Percentiles rank a stretch among this genome's conserved stretches.
These are phyloP conservation scores for Himantopus leucocephalus DNA, from an alignment of 2,113 vertebrate genomes.

Conservation along the genomic window DNA sequence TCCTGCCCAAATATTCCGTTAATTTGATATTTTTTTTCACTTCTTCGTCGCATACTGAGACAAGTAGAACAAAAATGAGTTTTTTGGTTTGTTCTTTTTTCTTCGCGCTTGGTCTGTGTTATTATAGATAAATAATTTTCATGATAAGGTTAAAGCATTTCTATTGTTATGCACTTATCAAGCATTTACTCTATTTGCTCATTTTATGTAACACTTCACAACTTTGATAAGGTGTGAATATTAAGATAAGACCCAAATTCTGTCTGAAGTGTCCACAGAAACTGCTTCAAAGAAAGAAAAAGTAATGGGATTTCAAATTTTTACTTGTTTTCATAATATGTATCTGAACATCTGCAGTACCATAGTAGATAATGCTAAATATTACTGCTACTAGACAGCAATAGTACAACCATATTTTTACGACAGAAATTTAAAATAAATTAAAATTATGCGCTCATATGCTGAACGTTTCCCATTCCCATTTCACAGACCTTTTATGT, in stretches of 20 bases:
- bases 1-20: background rate
- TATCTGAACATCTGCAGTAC: background rate
- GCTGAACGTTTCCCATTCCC: background rate
- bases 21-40: background rate
- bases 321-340: background rate
- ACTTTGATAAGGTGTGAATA: conserved; percentile 46
- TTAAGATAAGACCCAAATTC: conserved; percentile 49
- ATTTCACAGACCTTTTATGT: background rate
- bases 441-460: background rate
- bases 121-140: conserved; percentile 55
- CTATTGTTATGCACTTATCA: conserved; percentile 43
- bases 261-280: conserved; percentile 21
- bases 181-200: conserved; percentile 6
- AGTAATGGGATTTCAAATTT: background rate
- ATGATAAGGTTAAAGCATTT: conserved; percentile 33
- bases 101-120: background rate
- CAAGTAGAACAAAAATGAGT: background rate
- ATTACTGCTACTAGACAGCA: background rate
- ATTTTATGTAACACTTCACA: conserved; percentile 41
- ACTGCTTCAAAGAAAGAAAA: conserved; percentile 38
- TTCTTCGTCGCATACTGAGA: background rate
- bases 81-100: background rate
- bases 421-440: background rate
- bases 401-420: background rate
- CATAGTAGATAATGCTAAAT: background rate